Evolutionary conservation across 2,888 invertebrate species (phyloP).

Genomic region (Xestoiulus laeticollis): DNA sequence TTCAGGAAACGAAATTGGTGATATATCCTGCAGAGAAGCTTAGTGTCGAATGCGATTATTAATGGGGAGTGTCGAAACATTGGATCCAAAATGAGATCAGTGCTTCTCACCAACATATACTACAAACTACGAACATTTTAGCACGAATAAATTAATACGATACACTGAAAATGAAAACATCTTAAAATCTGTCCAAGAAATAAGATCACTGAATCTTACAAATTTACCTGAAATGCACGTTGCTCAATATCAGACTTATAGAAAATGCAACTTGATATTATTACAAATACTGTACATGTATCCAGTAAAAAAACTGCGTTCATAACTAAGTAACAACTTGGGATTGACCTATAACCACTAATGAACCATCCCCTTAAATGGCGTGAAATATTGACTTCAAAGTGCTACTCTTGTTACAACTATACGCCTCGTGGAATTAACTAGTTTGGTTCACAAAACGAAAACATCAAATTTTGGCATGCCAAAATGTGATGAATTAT

Average conservation of each 20-base stretch:
- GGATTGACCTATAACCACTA: background rate
- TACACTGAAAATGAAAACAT: background rate
- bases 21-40: constrained; percentile 10
- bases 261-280: too few species aligned
- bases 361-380: constrained; percentile 46
- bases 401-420: background rate
- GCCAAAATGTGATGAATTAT: background rate
- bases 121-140: background rate
- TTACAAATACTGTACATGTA: background rate
- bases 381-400: constrained; percentile 43
- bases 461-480: background rate
- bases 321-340: background rate
- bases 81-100: constrained; percentile 11
- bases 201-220: too few species aligned
- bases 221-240: too few species aligned
- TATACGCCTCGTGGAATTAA: constrained; percentile 13
- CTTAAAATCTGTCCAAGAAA: too few species aligned
- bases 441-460: background rate
- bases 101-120: background rate
- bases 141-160: background rate
- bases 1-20: constrained; percentile 17
- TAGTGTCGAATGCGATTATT: constrained; percentile 7
- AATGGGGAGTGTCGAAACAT: constrained; percentile 27
- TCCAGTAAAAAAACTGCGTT: background rate
- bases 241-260: too few species aligned